These are phyloP conservation scores for Rachycentron canadum DNA, from an alignment of 2,797 vertebrate species.

Conservation along the genomic window DNA sequence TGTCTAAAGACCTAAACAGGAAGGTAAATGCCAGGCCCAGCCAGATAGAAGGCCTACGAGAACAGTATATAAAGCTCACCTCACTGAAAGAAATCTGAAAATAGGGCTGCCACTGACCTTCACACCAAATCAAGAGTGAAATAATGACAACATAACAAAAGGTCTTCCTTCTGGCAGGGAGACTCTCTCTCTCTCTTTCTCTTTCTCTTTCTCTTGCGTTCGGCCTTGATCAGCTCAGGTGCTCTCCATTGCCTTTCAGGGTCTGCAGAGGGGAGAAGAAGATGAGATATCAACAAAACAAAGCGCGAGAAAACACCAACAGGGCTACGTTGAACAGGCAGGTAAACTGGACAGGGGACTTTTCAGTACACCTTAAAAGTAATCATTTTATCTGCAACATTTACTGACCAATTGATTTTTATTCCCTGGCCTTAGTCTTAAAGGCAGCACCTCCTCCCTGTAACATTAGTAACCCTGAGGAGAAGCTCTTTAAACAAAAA, in stretches of 20 bases:
- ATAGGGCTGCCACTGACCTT: neutral
- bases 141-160: slow-evolving; percentile 1
- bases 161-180: neutral
- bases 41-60: neutral
- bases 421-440: no score
- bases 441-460: no score
- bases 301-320: neutral
- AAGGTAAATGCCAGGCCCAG: neutral
- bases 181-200: neutral
- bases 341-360: no score
- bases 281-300: neutral
- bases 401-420: no score
- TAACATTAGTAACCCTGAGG: no score
- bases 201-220: neutral
- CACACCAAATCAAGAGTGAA: neutral
- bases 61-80: neutral
- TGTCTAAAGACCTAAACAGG: neutral
- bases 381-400: no score
- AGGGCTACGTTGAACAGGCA: neutral
- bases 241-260: neutral
- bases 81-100: neutral
- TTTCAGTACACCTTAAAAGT: no score
- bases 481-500: no score
- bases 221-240: neutral
- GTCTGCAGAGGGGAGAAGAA: neutral